Percentiles rank a stretch among this genome's conserved stretches.
These are phyloP conservation scores for Murina feae DNA, from an alignment of 2,113 vertebrate genomes.

Conservation along the genomic window DNA sequence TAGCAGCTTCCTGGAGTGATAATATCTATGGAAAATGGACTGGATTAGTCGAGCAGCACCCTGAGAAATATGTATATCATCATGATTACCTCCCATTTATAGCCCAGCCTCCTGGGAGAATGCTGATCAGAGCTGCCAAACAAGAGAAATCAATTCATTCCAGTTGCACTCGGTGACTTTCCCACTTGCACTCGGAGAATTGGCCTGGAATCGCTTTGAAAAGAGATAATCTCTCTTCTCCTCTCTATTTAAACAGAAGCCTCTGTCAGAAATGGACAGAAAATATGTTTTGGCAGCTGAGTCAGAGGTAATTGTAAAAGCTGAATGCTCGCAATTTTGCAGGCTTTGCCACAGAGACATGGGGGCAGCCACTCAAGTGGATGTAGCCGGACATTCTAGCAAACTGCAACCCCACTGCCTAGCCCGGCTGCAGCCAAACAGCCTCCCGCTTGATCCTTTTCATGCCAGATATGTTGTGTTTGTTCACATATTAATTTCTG, in stretches of 20 bases:
- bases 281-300: constrained; percentile 52
- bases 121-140: neutral
- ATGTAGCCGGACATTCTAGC: neutral
- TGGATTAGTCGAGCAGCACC: neutral
- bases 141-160: constrained; percentile 60
- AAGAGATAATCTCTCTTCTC: constrained; percentile 24
- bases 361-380: neutral
- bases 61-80: neutral
- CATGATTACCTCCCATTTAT: neutral
- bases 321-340: neutral
- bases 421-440: neutral
- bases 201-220: constrained; percentile 48
- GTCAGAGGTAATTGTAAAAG: constrained; percentile 19
- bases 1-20: neutral
- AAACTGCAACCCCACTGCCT: neutral
- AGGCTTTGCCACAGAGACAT: constrained; percentile 39
- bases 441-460: neutral
- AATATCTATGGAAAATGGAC: constrained; percentile 8
- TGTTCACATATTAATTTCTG: neutral
- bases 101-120: neutral
- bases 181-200: constrained; percentile 50
- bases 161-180: constrained; percentile 61
- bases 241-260: constrained; percentile 36
- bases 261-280: constrained; percentile 21
- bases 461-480: neutral